phyloP scores from a whole-genome alignment of 35 echinoderm and acorn worm genomes.

The Ophioderma brevispina region DNA sequence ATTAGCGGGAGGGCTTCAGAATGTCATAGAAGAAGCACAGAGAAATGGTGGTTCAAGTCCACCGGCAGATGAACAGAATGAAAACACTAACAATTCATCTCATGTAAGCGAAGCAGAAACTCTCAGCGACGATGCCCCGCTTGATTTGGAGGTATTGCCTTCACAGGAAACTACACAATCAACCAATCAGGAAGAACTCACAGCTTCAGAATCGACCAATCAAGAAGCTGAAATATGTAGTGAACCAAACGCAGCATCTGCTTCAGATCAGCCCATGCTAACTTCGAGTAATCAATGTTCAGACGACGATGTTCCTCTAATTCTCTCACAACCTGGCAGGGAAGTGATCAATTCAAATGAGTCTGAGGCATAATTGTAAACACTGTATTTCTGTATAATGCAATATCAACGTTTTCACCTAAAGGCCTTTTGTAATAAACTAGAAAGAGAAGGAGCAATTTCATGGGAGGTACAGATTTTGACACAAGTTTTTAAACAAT shows the following conservation, averaged over 20 bases:
- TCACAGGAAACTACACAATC: not conserved
- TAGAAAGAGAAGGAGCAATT: too few relatives aligned
- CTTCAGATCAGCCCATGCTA: not conserved
- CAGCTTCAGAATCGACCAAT: not conserved
- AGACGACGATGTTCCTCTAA: not conserved
- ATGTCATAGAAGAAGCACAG: conserved; percentile 26
- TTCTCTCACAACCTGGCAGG: not conserved
- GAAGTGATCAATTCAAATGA: not conserved
- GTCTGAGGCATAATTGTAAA: not conserved
- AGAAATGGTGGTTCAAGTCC: not conserved
- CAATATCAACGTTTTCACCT: too few relatives aligned
- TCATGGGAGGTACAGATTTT: too few relatives aligned
- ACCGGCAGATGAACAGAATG: not conserved
- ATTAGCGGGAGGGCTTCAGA: conserved; percentile 65
- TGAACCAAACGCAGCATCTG: too few relatives aligned
- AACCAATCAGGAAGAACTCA: not conserved
- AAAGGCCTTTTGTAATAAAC: too few relatives aligned
- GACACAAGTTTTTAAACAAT: too few relatives aligned
- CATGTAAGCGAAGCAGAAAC: not conserved
- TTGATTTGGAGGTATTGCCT: not conserved
- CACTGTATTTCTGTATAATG: too few relatives aligned
- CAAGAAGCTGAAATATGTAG: not conserved
- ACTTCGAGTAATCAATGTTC: not conserved
- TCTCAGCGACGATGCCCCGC: not conserved
- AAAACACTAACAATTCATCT: conserved; percentile 3